Conservation (phyloP, 2,797 vertebrate genomes). For the Myiothlypis chrysogaster region DNA sequence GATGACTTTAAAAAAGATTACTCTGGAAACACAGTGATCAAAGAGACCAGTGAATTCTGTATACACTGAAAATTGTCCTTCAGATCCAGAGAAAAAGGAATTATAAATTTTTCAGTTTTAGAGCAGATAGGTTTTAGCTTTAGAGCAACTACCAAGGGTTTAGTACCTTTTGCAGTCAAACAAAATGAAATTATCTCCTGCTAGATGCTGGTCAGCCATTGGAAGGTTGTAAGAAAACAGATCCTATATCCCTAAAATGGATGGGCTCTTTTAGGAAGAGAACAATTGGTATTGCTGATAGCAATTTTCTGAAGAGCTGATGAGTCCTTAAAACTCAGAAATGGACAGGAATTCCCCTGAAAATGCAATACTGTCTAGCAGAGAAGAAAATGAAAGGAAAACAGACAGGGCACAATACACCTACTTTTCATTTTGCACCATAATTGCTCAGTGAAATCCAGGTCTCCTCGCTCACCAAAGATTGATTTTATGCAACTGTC, state of each 20-base stretch:
- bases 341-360: background rate
- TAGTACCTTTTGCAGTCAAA: background rate
- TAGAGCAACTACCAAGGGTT: background rate
- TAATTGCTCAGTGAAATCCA: conserved; percentile 93
- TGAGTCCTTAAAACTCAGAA: background rate
- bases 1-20: background rate
- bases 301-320: background rate
- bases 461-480: conserved; percentile 84
- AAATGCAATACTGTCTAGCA: background rate
- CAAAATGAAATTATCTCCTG: background rate
- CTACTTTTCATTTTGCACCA: conserved; percentile 93
- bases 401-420: background rate
- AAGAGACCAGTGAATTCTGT: background rate
- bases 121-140: background rate
- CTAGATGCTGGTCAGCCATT: background rate
- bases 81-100: background rate
- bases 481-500: conserved; percentile 79
- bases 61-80: background rate
- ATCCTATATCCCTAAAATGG: background rate
- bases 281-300: background rate
- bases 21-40: background rate
- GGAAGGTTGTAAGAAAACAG: background rate
- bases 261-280: background rate
- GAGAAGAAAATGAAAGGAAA: background rate
- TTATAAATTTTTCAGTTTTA: background rate